Conservation (phyloP, 2,113 vertebrate species). For the Catagonus wagneri region DNA sequence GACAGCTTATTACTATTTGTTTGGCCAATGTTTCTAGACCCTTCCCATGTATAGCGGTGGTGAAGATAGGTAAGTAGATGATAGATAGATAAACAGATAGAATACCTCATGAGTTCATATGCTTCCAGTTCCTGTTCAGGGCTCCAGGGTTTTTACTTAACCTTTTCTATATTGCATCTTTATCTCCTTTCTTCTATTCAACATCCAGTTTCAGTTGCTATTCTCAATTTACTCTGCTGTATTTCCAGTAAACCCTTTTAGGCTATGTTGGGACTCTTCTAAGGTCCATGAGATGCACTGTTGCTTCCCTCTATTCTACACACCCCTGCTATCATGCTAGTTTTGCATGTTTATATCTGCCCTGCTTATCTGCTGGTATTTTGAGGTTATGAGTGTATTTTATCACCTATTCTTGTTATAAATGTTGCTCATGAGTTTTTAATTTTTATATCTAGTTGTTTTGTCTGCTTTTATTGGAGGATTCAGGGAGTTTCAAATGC, state of each 20-base stretch:
- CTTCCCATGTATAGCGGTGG: neutral
- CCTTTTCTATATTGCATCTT: neutral
- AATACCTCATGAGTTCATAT: neutral
- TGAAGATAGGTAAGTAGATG: too few species aligned
- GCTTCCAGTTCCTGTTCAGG: neutral
- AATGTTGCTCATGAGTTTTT: neutral
- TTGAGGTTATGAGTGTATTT: neutral
- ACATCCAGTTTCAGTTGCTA: neutral
- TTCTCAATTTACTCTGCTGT: neutral
- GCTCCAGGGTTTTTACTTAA: neutral
- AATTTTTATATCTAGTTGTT: neutral
- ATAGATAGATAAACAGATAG: too few species aligned
- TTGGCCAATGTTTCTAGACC: neutral
- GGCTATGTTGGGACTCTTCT: neutral
- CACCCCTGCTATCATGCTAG: neutral
- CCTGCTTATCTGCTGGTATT: neutral
- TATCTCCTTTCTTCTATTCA: neutral
- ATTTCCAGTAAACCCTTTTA: neutral
- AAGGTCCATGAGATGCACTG: neutral
- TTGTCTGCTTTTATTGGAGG: neutral
- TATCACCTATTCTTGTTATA: neutral
- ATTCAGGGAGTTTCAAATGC: slow-evolving; percentile 8
- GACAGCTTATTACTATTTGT: neutral
- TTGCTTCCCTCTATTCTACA: neutral
- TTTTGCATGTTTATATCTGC: neutral